phyloP scores from a whole-genome alignment of 2,797 vertebrate genomes.

The Lutjanus argentimaculatus region DNA sequence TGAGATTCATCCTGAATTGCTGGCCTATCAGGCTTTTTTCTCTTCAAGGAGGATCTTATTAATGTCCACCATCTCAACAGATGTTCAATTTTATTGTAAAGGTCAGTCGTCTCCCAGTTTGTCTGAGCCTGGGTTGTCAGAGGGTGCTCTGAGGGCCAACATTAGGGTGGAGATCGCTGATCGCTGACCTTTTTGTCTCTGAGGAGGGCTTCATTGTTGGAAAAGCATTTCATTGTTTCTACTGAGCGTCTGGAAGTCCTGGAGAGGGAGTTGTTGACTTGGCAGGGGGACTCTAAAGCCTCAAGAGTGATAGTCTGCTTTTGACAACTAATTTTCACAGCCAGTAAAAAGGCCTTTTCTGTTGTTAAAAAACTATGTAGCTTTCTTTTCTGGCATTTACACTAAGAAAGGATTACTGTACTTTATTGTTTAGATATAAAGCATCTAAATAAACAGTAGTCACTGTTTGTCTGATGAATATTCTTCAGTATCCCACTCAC shows the following conservation, averaged over 20 bases:
- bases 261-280: slow-evolving; percentile 4
- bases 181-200: slow-evolving; percentile 1
- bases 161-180: too few species aligned
- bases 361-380: not conserved
- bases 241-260: not conserved
- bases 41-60: not conserved
- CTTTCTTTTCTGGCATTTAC: not conserved
- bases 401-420: not conserved
- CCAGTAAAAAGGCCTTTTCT: not conserved
- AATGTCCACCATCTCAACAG: slow-evolving; percentile 1
- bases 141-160: too few species aligned
- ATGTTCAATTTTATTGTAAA: slow-evolving; percentile 15
- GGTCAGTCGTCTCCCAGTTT: slow-evolving; percentile 3
- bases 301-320: not conserved
- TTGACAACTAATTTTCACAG: not conserved
- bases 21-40: not conserved
- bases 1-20: not conserved
- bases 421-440: not conserved
- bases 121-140: not conserved
- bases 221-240: not conserved
- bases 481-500: not conserved
- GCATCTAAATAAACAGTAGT: slow-evolving; percentile 4
- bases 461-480: not conserved
- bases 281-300: not conserved
- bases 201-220: not conserved